A percentile compares a stretch with the other conserved stretches of the same genome.
These are phyloP conservation scores for Ephestia elutella DNA, from an alignment of 1,140 invertebrate species.

Conservation along the genomic window DNA sequence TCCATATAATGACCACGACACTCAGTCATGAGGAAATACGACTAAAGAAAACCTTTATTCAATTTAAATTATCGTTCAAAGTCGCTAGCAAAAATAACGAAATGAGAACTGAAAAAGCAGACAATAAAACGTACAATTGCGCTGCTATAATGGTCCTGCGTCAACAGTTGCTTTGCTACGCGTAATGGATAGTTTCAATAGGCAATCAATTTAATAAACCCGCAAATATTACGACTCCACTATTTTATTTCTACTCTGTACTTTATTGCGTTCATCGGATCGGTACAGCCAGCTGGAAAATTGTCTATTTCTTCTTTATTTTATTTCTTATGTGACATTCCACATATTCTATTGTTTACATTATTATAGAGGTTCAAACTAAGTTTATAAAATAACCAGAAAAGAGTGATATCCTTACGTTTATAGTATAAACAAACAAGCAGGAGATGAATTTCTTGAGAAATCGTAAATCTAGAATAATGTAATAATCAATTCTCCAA, in stretches of 20 bases:
- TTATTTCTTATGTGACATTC: no score
- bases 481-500: constrained; percentile 30
- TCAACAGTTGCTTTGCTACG: constrained; percentile 48
- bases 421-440: not conserved
- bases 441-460: not conserved
- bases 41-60: no score
- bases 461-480: not conserved
- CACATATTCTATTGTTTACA: no score
- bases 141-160: constrained; percentile 28
- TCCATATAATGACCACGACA: no score
- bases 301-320: not conserved
- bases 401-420: no score
- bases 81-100: not conserved
- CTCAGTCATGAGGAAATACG: no score
- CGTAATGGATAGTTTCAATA: constrained; percentile 34
- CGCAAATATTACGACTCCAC: constrained; percentile 35
- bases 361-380: no score
- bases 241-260: constrained; percentile 57
- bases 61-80: no score
- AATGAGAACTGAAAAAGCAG: not conserved
- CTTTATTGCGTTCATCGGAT: constrained; percentile 47
- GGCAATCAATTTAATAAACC: constrained; percentile 61
- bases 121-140: constrained; percentile 1
- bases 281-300: constrained; percentile 36
- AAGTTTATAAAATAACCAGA: no score